Base-by-base conservation (phyloP, 2,888 invertebrate genomes). In the Apotomis capreana region DNA sequence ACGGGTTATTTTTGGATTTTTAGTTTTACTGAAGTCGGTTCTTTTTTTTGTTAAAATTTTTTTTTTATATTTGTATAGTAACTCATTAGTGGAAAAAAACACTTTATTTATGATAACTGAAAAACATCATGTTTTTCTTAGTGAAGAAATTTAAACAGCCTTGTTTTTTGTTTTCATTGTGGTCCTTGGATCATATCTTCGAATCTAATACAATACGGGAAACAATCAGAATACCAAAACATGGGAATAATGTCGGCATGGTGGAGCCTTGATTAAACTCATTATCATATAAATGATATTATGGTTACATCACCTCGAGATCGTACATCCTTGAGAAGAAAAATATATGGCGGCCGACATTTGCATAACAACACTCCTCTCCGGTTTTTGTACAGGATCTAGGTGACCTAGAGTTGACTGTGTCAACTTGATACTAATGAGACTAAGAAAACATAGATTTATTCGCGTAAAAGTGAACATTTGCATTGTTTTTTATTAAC, bases 301-400 rank as follows among this genome's bases (percentile, higher is more conserved):
- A 44, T 71, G 61, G 67, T 68, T 75, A 75, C 75, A 70, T 75
- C 75, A 75, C 55, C 68, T 70, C 55, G 68, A 67, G 65, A 65
- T 49, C 13, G 15, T 55, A 68, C 58, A 70, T 75, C 74, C 74
- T 75, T 60, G 60, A 75, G 67, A 64, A 68, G 62, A 74, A 64
- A 74, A 64, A 51, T 51, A 58, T 10, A 67, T 70, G 57, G 9
- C 3, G 12, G 12, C 26, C 13, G 10, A 58, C 52, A 58, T 60
- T 54, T 49, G 40, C 55, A 60, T 55, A 57, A 49, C 15, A 70
- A 70, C 58, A 37, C 36, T 46, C 59, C n/a, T 49, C 15, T 10
- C 37, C 36, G 37, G 15, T 69, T 36, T 13, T 49, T 58, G 58
- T 26, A 36, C 44, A 13, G n/a, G 13, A 37, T 13, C 5, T 36